These are phyloP conservation scores for Diabrotica balteata DNA, from an alignment of 2,888 invertebrate genomes.

Conservation along the genomic window DNA sequence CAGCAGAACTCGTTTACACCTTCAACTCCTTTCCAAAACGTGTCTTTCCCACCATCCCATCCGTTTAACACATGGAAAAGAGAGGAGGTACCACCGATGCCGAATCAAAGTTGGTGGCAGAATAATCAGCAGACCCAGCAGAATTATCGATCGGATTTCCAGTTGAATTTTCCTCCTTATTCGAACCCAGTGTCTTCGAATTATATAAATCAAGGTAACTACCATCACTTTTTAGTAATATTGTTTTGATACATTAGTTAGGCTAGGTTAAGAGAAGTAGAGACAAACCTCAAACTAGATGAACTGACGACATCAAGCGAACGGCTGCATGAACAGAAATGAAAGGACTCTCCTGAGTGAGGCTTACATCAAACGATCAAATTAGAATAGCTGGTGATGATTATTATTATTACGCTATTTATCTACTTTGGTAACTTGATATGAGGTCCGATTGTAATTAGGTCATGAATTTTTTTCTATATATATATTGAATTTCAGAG, in stretches of 20 bases:
- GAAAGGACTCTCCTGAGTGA: too few relatives aligned
- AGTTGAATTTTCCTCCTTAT: slow-evolving; percentile 26
- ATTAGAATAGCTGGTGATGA: too few relatives aligned
- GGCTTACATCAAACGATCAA: too few relatives aligned
- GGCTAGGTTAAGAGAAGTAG: too few relatives aligned
- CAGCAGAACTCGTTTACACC: slow-evolving; percentile 16
- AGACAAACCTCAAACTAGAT: too few relatives aligned
- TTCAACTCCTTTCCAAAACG: slow-evolving; percentile 36
- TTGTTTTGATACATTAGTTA: not conserved
- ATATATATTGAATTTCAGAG: too few relatives aligned
- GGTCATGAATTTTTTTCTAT: too few relatives aligned
- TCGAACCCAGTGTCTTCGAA: slow-evolving; percentile 19
- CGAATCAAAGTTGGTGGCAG: slow-evolving; percentile 37
- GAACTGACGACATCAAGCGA: too few relatives aligned
- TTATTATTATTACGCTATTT: too few relatives aligned
- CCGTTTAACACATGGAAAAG: slow-evolving; percentile 42
- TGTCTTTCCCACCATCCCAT: slow-evolving; percentile 37
- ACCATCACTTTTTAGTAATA: not conserved
- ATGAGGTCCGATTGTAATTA: too few relatives aligned
- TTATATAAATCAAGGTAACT: slow-evolving; percentile 13
- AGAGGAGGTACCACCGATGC: slow-evolving; percentile 31
- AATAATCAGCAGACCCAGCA: slow-evolving; percentile 31
- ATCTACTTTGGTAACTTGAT: too few relatives aligned
- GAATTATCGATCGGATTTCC: slow-evolving; percentile 25
- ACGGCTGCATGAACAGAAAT: too few relatives aligned